Conservation (phyloP, 2,797 vertebrate genomes). For the Arremon aurantiirostris region DNA sequence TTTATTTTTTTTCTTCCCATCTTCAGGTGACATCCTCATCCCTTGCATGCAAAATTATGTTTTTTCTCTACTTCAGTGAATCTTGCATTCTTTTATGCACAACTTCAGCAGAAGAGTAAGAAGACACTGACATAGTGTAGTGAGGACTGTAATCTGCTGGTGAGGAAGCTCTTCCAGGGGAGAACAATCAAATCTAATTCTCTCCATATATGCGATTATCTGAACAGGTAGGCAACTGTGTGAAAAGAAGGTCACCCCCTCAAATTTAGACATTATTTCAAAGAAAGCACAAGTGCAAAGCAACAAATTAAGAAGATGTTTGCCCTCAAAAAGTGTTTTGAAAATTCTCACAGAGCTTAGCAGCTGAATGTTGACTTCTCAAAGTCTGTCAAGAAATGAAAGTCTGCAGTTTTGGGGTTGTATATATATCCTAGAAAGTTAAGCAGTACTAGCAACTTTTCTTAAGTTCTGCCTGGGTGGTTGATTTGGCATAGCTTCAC, state of each 20-base stretch:
- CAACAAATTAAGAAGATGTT: neutral
- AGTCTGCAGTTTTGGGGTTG: neutral
- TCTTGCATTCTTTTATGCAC: neutral
- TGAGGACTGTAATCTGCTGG: neutral
- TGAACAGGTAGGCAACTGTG: neutral
- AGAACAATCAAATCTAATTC: neutral
- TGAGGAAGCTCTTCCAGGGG: neutral
- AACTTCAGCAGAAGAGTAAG: neutral
- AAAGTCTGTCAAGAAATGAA: neutral
- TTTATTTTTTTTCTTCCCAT: neutral
- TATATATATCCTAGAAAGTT: neutral
- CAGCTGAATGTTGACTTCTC: neutral
- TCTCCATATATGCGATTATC: neutral
- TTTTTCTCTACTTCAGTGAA: neutral
- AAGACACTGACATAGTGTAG: neutral
- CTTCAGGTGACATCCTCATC: neutral
- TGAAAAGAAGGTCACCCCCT: neutral
- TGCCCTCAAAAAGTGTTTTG: neutral
- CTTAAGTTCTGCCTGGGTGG: neutral
- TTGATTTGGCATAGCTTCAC: neutral
- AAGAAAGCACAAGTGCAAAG: neutral
- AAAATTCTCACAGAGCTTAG: neutral
- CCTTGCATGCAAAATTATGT: neutral
- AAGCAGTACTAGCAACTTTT: neutral
- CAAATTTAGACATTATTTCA: neutral